Evolutionary conservation across 1,140 invertebrate species (phyloP), one percentile per base, ranked within the genome.

Genomic region (Apis mellifera): DNA sequence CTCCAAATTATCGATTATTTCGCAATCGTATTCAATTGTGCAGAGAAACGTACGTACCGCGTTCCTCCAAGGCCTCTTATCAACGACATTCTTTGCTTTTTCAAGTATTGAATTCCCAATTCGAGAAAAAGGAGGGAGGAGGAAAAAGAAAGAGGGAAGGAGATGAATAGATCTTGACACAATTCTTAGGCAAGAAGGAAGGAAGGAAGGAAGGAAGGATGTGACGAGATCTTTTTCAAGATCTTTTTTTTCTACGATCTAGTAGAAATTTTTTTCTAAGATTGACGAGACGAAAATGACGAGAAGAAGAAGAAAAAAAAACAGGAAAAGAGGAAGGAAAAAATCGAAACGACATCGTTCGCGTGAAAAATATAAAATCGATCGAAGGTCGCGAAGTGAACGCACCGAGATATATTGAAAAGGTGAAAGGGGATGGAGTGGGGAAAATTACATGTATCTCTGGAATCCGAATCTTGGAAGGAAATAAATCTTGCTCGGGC

Each of bases 401-500:
- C 21, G 55, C 5, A 68, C n/a, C 2, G 69, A 9, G 65, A 59
- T 70, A 59, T 70, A 23, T 62, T 26, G 0, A 17, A 64, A 50
- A 79, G 65, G 72, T 80, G 78, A 77, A 80, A 81, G 79, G 59
- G 66, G 26, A 65, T 17, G 9, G 52, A 74, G 19, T 48, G 52
- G 54, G 62, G 60, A 26, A n/a, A 13, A 59, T 89, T 88, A 90
- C 88, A 81, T 80, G 81, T 32, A 59, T n/a, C 42, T 84, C 52
- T 84, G 86, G 89, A 88, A 89, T 88, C 75, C 84, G 83, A 65
- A 55, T 89, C 77, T 84, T 86, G 57, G 55, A 23, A 26, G 78
- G 78, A 69, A 68, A 86, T 82, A 72, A 50, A 68, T 86, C 64
- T 55, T 75, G 77, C 21, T 84, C 48, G 2, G 78, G 66, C 8